Evolutionary conservation across 2,888 invertebrate genomes (phyloP).

Genomic region (Nomada goodeniana): DNA sequence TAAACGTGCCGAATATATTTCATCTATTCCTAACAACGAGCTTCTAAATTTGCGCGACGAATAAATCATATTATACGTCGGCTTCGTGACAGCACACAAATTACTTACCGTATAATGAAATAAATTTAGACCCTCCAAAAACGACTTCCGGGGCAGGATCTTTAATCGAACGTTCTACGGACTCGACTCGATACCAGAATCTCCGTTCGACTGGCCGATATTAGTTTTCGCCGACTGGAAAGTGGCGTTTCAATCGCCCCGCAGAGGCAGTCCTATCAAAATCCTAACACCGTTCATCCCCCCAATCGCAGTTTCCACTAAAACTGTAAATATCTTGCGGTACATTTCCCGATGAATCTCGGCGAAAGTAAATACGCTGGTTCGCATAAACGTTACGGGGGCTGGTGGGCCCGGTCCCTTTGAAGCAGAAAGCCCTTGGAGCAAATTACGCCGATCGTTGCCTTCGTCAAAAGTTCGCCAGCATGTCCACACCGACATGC

Average conservation of each 20-base stretch:
- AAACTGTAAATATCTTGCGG: conserved; percentile 34
- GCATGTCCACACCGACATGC: conserved; percentile 55
- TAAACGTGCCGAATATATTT: too few species aligned
- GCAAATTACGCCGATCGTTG: conserved; percentile 65
- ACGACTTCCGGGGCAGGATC: neutral
- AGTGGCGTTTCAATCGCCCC: neutral
- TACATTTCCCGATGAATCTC: conserved; percentile 22
- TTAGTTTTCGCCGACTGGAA: neutral
- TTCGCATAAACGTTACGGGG: conserved; percentile 53
- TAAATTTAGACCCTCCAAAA: too few species aligned
- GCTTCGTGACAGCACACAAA: too few species aligned
- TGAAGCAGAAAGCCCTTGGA: conserved; percentile 61
- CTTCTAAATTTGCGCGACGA: too few species aligned
- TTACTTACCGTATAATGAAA: too few species aligned
- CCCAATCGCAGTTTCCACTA: conserved; percentile 16
- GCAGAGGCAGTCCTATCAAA: neutral
- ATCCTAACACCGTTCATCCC: neutral
- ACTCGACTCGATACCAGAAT: neutral
- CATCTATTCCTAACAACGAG: too few species aligned
- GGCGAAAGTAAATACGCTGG: conserved; percentile 47
- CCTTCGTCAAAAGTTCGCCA: conserved; percentile 57
- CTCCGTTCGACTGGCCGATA: neutral
- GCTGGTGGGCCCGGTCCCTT: conserved; percentile 46
- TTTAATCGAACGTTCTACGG: neutral
- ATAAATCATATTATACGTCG: too few species aligned